Base-by-base conservation (phyloP, 1,140 invertebrate species). In the Armadillidium nasatum region DNA sequence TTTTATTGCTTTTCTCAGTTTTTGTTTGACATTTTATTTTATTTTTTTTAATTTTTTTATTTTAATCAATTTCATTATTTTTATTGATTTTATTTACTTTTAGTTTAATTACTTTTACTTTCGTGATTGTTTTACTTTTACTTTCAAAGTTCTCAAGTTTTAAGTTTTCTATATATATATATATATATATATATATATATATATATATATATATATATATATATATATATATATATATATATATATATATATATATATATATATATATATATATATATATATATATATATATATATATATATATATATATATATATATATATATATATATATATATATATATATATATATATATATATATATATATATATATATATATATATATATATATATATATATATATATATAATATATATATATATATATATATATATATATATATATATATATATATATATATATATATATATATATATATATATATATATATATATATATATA, bases 231-330 rank as follows among this genome's bases (percentile, higher is more conserved):
- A 67, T 15, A 67, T 15, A 15, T 15, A 67, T 15, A 67, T 15
- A 19, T n/a, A 68, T n/a, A 68, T n/a, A n/a, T n/a, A 15, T n/a
- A 68, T 22, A 21, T 71, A 33, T 71, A 33, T 71, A 4, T 21
- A 71, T 71, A 71, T 71, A 21, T 71, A 71, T 71, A 71, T 71
- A 0, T 71, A 21, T 21, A 21, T 71, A 71, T 19, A 0, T 21
- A 21, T 71, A 10, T 71, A 71, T 22, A 21, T 21, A 71, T 71
- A 10, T 71, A 71, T 71, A 10, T 71, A 71, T 71, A 71, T 71
- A 22, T 71, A 22, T 71, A 33, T 71, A 22, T 71, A 33, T 71
- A 22, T 71, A 22, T 71, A 7, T 71, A 33, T 71, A 22, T 71
- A 22, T 71, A 22, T 21, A 33, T 71, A 22, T 71, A 33, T 71